A percentile compares a stretch with the other conserved stretches of the same genome.
These are phyloP conservation scores for Dysidea cf. avara DNA, from an alignment of 37 sponge, comb jelly and placozoan species.

Conservation along the genomic window DNA sequence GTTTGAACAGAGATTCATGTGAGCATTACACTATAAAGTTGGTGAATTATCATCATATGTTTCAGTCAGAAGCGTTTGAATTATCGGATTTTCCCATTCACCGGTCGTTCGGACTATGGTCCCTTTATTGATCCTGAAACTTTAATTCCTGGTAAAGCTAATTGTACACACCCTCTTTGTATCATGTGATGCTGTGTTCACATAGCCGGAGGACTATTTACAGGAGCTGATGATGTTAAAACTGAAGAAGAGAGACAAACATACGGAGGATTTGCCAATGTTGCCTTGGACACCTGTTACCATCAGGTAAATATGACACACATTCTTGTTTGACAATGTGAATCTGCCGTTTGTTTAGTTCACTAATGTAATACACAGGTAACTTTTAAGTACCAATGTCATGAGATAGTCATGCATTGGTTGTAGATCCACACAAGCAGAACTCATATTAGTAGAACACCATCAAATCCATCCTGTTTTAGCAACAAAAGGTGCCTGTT, in stretches of 20 bases:
- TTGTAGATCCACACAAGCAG: no score
- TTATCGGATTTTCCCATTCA: constrained; percentile 53
- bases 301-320: constrained; percentile 44
- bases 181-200: background rate
- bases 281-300: constrained; percentile 78
- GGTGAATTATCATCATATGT: background rate
- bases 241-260: constrained; percentile 37
- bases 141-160: constrained; percentile 62
- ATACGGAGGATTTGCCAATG: constrained; percentile 74
- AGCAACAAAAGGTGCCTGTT: no score
- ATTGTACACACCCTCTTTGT: background rate
- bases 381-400: no score
- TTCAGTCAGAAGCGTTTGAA: constrained; percentile 19
- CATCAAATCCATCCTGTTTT: no score
- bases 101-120: constrained; percentile 86
- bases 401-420: no score
- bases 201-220: constrained; percentile 75
- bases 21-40: background rate
- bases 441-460: no score
- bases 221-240: constrained; percentile 79
- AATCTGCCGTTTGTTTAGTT: no score
- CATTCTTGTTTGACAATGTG: background rate
- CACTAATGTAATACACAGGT: no score
- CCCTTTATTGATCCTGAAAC: constrained; percentile 67
- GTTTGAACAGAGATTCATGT: constrained; percentile 71